Evolutionary conservation across 2,797 vertebrate species (phyloP).

Genomic region (Paratrypauchen microcephalus): DNA sequence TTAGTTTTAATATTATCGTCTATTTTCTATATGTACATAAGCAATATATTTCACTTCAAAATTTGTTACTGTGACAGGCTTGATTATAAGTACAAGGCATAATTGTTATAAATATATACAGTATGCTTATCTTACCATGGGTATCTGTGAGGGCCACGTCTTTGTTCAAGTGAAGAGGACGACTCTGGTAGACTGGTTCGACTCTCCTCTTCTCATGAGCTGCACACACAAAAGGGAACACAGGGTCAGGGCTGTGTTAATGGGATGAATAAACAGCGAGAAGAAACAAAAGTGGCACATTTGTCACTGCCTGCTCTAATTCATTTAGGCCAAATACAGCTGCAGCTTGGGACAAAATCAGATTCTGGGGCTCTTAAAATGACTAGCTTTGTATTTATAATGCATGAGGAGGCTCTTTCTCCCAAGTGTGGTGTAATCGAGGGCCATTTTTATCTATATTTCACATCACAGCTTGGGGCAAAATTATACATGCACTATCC

Average conservation of each 20-base stretch:
- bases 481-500: conserved; percentile 55
- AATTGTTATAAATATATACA: no score
- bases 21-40: no score
- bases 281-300: conserved; percentile 44
- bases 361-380: conserved; percentile 69
- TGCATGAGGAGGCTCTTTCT: conserved; percentile 65
- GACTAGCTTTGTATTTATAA: conserved; percentile 67
- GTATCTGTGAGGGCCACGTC: conserved; percentile 57
- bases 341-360: conserved; percentile 44
- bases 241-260: conserved; percentile 53
- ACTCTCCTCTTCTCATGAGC: conserved; percentile 75
- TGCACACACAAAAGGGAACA: conserved; percentile 59
- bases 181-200: conserved; percentile 53
- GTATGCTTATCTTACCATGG: conserved; percentile 62
- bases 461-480: conserved; percentile 58
- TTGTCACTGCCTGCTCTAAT: conserved; percentile 40
- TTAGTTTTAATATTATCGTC: no score
- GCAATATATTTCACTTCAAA: no score
- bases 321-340: conserved; percentile 42
- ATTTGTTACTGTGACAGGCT: no score
- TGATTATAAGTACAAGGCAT: no score
- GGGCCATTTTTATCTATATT: conserved; percentile 65
- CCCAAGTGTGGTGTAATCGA: conserved; percentile 57
- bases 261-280: conserved; percentile 50
- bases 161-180: conserved; percentile 70